phyloP scores from a whole-genome alignment of 2,113 vertebrate genomes.

The Clarias magur region DNA sequence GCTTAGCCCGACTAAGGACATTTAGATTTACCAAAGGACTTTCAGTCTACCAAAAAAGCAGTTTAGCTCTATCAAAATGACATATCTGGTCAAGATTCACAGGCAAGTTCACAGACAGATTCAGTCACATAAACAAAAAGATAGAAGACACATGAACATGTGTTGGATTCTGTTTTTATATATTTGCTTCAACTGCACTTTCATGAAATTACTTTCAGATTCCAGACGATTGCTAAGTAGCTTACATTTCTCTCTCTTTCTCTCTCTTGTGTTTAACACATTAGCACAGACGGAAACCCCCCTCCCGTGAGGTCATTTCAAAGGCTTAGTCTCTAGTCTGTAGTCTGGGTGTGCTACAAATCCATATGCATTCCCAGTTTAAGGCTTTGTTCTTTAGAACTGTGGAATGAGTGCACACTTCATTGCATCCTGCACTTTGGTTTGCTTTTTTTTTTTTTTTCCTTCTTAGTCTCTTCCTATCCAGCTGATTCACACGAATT shows the following conservation, averaged over 20 bases:
- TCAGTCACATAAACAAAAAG: neutral
- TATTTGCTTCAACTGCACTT: conserved; percentile 11
- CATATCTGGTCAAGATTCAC: neutral
- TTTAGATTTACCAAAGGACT: neutral
- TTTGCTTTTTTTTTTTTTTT: neutral
- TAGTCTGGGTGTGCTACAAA: conserved; percentile 10
- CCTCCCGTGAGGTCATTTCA: conserved; percentile 21
- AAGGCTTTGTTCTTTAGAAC: conserved; percentile 3
- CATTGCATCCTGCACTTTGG: conserved; percentile 1
- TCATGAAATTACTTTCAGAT: conserved; percentile 37
- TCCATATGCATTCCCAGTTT: neutral
- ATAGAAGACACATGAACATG: neutral
- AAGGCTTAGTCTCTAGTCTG: neutral
- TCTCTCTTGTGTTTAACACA: conserved; percentile 35
- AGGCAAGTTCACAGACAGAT: neutral
- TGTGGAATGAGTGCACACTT: neutral
- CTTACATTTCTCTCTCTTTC: neutral
- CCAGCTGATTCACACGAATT: conserved; percentile 16
- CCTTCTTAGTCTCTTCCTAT: neutral
- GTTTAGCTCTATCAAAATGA: neutral
- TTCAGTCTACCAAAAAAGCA: neutral
- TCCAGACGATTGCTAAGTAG: conserved; percentile 22
- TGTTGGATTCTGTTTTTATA: neutral
- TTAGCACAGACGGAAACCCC: conserved; percentile 22
- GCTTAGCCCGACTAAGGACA: neutral